Evolutionary conservation across 1,140 invertebrate species (phyloP).

Genomic region (Helicoverpa armigera): DNA sequence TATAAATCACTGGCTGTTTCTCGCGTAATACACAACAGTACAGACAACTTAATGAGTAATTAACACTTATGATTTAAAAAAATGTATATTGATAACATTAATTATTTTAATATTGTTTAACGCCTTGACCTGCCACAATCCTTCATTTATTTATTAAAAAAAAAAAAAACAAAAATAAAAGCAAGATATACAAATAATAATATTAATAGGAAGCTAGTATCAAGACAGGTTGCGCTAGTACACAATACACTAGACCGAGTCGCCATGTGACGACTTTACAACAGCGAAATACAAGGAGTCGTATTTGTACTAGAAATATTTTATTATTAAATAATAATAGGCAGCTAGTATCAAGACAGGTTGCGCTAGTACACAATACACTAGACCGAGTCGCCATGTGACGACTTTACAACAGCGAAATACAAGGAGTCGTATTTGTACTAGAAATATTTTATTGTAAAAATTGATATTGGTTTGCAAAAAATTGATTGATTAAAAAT

Average conservation of each 20-base stretch:
- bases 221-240: slow-evolving; percentile 56
- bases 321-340: slow-evolving; percentile 56
- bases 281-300: slow-evolving; percentile 62
- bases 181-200: slow-evolving; percentile 52
- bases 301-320: slow-evolving; percentile 48
- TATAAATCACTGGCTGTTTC: too few relatives aligned
- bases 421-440: slow-evolving; percentile 59
- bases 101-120: too few relatives aligned
- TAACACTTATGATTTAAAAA: too few relatives aligned
- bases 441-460: slow-evolving; percentile 42
- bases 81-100: too few relatives aligned
- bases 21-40: too few relatives aligned
- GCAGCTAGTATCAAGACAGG: slow-evolving; percentile 63
- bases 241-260: slow-evolving; percentile 66
- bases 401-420: slow-evolving; percentile 68
- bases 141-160: too few relatives aligned
- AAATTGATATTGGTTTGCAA: slow-evolving; percentile 1
- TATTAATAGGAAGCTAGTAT: slow-evolving; percentile 65
- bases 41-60: too few relatives aligned
- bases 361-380: slow-evolving; percentile 61
- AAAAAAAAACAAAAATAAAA: neutral
- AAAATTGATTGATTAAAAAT: too few relatives aligned
- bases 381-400: slow-evolving; percentile 70
- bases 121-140: too few relatives aligned
- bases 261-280: slow-evolving; percentile 75